Percentiles rank a stretch among this genome's conserved stretches.
Conservation (phyloP, 1,140 invertebrate species). For the Calliphora vicina region DNA sequence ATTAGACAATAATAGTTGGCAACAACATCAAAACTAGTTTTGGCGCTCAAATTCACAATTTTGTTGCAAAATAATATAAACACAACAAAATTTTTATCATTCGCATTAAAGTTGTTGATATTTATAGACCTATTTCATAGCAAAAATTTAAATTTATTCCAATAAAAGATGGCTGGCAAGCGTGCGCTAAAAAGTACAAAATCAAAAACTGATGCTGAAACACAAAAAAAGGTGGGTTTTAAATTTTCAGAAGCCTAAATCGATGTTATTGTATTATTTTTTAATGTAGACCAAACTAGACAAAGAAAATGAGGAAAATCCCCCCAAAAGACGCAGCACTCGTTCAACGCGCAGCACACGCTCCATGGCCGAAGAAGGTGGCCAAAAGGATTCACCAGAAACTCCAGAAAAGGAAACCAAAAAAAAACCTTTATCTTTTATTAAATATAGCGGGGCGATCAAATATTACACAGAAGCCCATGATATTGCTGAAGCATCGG, state of each 20-base stretch:
- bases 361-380: constrained; percentile 51
- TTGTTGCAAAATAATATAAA: not conserved
- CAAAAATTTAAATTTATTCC: not conserved
- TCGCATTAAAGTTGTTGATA: not conserved
- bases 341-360: constrained; percentile 50
- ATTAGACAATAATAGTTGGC: not conserved
- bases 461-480: constrained; percentile 66
- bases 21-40: not conserved
- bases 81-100: not conserved
- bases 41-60: not conserved
- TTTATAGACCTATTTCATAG: not conserved
- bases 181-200: not conserved
- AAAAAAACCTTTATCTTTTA: constrained; percentile 56
- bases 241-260: not conserved
- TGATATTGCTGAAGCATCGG: constrained; percentile 66
- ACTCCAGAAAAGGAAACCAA: constrained; percentile 48
- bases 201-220: not conserved
- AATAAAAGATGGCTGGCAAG: not conserved
- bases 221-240: not conserved
- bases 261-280: not conserved
- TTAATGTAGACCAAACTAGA: constrained; percentile 7
- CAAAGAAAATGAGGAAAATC: constrained; percentile 47
- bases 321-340: constrained; percentile 54
- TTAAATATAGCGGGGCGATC: constrained; percentile 65
- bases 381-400: constrained; percentile 44